Evolutionary conservation across 2,797 vertebrate species (phyloP).

Genomic region (Parauchenoglanis punctatus): DNA sequence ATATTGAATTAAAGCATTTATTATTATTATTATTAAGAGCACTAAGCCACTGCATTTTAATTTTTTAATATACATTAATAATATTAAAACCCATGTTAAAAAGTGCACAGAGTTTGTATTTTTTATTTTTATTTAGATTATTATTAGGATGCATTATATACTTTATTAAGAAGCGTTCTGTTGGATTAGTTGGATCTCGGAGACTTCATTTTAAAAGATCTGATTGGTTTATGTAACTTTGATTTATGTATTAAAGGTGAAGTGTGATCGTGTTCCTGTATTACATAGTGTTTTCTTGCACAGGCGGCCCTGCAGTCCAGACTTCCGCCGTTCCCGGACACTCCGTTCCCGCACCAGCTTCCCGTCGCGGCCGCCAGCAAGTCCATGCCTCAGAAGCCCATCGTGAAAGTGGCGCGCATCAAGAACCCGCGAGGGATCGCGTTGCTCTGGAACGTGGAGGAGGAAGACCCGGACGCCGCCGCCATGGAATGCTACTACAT

Average conservation of each 20-base stretch:
- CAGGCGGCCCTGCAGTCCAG: slow-evolving; percentile 51
- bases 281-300: not conserved
- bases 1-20: not conserved
- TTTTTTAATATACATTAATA: not conserved
- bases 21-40: not conserved
- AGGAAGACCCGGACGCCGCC: slow-evolving; percentile 55
- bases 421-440: slow-evolving; percentile 63
- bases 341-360: slow-evolving; percentile 58
- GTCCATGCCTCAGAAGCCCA: slow-evolving; percentile 65
- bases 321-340: slow-evolving; percentile 66
- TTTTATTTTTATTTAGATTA: not conserved
- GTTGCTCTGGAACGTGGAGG: slow-evolving; percentile 66
- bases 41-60: not conserved
- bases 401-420: slow-evolving; percentile 67
- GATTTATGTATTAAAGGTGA: not conserved
- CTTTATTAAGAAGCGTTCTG: not conserved
- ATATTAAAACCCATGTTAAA: not conserved
- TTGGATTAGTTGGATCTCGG: not conserved
- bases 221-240: not conserved
- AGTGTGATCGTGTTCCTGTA: not conserved
- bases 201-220: not conserved
- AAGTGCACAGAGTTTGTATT: too few relatives aligned
- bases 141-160: too few relatives aligned
- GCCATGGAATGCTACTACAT: slow-evolving; percentile 70
- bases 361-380: slow-evolving; percentile 55